Evolutionary conservation across 1,140 invertebrate genomes (phyloP), one percentile per base, ranked within the genome.

Genomic region (Rhopalosiphum maidis): DNA sequence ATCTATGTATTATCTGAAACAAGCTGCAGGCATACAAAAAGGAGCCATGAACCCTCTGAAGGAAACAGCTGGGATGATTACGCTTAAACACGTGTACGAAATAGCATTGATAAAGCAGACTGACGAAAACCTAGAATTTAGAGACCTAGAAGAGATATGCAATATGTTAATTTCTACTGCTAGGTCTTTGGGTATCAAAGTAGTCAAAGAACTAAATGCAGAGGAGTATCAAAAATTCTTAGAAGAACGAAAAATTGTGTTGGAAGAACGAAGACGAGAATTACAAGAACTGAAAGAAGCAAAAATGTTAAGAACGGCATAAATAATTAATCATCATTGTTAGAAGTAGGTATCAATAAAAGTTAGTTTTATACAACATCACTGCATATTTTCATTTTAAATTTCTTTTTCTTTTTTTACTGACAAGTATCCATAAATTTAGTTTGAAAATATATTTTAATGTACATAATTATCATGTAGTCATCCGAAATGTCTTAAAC

Each of bases 41-140:
- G 99, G 97, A 90, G 97, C 97, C 46, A 98, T 98, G 97, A 95
- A 96, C 94, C 96, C 96, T 94, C 96, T 98, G 97, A 96, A 95
- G 94, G 95, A 99, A 96, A 95, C 97, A 35, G 96, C 97, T 94
- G 99, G 99, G 0, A 99, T 97, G 96, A 96, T 99, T 90, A 98
- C 98, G 4, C 95, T 99, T 0, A 99, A 99, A 95, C 99, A 99
- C 96, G 95, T 99, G 54, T 99, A 99, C 96, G 99, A 99, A 97
- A 99, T 99, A 95, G 99, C 99, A 0, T 96, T 97, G 95, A 98
- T 99, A 7, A 99, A 99, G 96, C 96, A 96, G 30, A 95, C 97
- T 95, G 99, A 99, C 96, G 97, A 97, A 46, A 95, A 96, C 23
- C 96, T 97, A 94, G 96, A 97, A 93, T 95, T 97, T 48, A 95